Conservation (phyloP, 2,888 invertebrate species). For the Amphipoea oculea region DNA sequence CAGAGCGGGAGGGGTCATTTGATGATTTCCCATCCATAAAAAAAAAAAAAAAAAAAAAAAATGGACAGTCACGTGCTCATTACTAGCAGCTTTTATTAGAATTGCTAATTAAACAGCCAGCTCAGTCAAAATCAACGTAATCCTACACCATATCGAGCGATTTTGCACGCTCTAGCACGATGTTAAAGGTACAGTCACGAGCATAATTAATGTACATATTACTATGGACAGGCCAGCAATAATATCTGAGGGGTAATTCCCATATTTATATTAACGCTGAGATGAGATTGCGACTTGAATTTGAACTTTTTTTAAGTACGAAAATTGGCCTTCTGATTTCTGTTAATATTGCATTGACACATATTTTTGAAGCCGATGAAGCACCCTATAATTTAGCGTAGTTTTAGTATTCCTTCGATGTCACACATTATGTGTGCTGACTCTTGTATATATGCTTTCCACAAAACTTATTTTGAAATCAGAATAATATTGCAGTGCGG, state of each 20-base stretch:
- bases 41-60: too few species aligned
- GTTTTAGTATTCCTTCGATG: not conserved
- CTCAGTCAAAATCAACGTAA: conserved; percentile 52
- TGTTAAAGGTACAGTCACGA: not conserved
- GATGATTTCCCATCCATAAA: too few species aligned
- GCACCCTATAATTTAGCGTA: not conserved
- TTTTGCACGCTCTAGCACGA: not conserved
- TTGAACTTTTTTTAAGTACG: not conserved
- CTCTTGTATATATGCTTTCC: not conserved
- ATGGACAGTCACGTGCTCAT: conserved; percentile 50
- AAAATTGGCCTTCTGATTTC: not conserved
- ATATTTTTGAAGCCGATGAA: not conserved
- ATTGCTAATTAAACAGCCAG: conserved; percentile 44
- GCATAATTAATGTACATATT: not conserved
- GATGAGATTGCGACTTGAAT: not conserved
- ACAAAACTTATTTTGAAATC: not conserved
- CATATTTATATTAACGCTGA: not conserved
- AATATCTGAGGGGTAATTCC: not conserved
- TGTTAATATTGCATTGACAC: not conserved
- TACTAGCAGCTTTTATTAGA: conserved; percentile 44
- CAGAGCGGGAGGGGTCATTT: too few species aligned
- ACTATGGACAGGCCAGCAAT: not conserved
- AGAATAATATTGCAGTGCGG: not conserved
- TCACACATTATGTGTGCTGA: not conserved
- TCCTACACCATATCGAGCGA: not conserved